Evolutionary conservation across 2,113 vertebrate genomes (phyloP).

Genomic region (Cromileptes altivelis): DNA sequence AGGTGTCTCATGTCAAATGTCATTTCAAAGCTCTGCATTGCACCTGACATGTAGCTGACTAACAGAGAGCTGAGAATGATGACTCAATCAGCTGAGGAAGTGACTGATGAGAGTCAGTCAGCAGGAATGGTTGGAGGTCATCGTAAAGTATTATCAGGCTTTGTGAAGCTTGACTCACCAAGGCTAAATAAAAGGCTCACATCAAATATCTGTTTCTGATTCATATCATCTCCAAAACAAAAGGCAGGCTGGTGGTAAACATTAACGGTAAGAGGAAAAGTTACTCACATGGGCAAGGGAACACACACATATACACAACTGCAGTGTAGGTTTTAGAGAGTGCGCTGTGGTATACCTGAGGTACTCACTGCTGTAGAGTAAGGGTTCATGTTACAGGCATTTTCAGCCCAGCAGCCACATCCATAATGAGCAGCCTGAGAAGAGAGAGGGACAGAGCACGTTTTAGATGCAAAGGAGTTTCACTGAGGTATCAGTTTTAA

Average conservation of each 20-base stretch:
- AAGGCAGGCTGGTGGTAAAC: conserved; percentile 32
- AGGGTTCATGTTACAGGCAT: conserved; percentile 91
- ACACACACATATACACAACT: not conserved
- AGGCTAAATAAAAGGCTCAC: conserved; percentile 31
- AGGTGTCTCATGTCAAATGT: conserved; percentile 70
- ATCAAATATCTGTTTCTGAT: conserved; percentile 53
- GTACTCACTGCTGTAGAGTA: conserved; percentile 99
- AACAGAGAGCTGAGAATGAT: conserved; percentile 65
- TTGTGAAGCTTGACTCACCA: conserved; percentile 59
- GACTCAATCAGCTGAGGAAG: conserved; percentile 77
- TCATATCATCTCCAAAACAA: conserved; percentile 50
- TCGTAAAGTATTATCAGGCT: conserved; percentile 68
- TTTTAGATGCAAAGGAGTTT: conserved; percentile 7
- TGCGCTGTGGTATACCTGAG: conserved; percentile 93
- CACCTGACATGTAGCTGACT: conserved; percentile 78
- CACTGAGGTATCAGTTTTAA: not conserved
- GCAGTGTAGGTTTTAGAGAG: not conserved
- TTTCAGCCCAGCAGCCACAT: conserved; percentile 99
- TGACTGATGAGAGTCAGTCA: conserved; percentile 76
- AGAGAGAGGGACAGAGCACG: conserved; percentile 44
- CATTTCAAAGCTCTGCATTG: conserved; percentile 47
- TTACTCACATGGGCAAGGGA: not conserved
- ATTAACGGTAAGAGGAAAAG: not conserved
- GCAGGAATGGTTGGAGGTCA: conserved; percentile 67
- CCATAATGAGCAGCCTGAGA: conserved; percentile 97